Conservation (phyloP, 2,797 vertebrate genomes). For the Bufotes viridis region DNA sequence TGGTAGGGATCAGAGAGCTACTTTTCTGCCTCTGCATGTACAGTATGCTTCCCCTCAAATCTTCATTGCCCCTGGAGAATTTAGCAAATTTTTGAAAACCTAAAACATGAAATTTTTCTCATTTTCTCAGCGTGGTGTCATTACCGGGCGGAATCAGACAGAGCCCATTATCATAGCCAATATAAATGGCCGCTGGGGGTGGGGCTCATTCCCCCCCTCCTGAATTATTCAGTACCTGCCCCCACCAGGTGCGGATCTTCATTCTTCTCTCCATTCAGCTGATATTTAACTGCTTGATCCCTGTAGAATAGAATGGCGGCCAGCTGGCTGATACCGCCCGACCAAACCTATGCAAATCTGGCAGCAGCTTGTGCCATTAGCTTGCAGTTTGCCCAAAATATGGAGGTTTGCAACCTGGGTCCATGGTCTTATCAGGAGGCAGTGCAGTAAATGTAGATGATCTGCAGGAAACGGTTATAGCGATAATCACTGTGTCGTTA, state of each 20-base stretch:
- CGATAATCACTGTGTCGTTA: neutral
- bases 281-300: conserved; percentile 23
- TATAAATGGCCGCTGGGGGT: neutral
- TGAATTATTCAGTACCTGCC: conserved; percentile 28
- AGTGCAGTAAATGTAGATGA: neutral
- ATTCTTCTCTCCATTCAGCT: conserved; percentile 2
- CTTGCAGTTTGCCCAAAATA: neutral
- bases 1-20: too few species aligned
- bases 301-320: neutral
- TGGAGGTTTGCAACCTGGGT: neutral
- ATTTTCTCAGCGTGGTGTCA: neutral
- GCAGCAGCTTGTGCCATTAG: neutral
- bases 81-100: neutral
- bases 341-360: conserved; percentile 5
- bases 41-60: too few species aligned
- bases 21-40: too few species aligned
- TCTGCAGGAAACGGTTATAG: neutral
- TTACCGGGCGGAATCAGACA: too few species aligned
- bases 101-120: too few species aligned
- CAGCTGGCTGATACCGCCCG: conserved; percentile 3
- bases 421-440: neutral
- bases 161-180: neutral
- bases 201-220: neutral
- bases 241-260: conserved; percentile 2
- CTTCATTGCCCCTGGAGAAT: too few species aligned